Evolutionary conservation across 64 coral and sea anemone species (phyloP).

Genomic region (Montipora cactus): DNA sequence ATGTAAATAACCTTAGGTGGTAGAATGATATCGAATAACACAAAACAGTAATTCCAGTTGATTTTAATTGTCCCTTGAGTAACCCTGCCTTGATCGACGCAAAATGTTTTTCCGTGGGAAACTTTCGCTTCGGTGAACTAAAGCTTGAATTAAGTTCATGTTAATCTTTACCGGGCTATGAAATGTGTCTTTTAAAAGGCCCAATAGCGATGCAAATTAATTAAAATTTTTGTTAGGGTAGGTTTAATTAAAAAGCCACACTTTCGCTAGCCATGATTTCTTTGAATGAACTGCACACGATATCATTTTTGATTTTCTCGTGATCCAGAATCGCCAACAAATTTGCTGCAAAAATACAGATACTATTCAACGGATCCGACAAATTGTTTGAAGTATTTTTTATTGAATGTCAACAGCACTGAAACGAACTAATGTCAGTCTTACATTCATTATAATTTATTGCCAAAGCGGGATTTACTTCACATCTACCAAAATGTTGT

Average conservation of each 20-base stretch:
- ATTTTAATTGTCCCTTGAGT: neutral
- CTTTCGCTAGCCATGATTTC: too few relatives aligned
- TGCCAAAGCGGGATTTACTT: neutral
- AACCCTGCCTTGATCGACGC: too few relatives aligned
- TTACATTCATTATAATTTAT: too few relatives aligned
- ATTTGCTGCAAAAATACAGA: neutral
- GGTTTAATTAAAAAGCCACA: neutral
- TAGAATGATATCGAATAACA: constrained; percentile 14
- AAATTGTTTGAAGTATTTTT: neutral
- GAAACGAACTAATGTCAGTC: too few relatives aligned
- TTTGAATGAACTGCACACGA: neutral
- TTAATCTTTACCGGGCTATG: neutral
- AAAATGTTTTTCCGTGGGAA: neutral
- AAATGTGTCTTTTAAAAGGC: neutral
- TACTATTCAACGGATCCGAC: neutral
- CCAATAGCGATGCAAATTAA: neutral
- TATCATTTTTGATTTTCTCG: too few relatives aligned
- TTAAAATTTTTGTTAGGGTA: neutral
- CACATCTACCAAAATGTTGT: neutral
- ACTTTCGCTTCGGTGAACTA: neutral
- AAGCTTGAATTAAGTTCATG: neutral
- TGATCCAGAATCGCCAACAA: too few relatives aligned
- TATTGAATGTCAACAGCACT: neutral
- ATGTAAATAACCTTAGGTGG: constrained; percentile 29
- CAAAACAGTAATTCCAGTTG: neutral